A percentile compares a stretch with the other conserved stretches of the same genome.
These are phyloP conservation scores for Troides oblongomaculatus DNA, from an alignment of 2,888 invertebrate species.

Conservation along the genomic window DNA sequence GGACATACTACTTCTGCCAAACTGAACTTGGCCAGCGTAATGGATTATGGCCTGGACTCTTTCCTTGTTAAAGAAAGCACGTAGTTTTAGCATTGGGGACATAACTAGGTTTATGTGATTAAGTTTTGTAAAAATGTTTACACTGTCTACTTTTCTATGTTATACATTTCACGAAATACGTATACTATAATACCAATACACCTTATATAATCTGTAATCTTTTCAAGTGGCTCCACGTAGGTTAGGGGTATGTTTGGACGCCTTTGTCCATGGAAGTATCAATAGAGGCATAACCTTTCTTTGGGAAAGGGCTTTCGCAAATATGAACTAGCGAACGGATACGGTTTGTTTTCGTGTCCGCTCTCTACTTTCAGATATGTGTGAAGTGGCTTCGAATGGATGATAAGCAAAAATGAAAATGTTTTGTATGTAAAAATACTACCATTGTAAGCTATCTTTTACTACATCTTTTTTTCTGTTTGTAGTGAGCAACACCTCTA, in stretches of 20 bases:
- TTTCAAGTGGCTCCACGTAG: slow-evolving; percentile 32
- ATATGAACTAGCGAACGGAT: slow-evolving; percentile 28
- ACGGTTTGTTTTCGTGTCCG: slow-evolving; percentile 30
- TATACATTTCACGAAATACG: neutral
- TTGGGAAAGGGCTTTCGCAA: slow-evolving; percentile 33
- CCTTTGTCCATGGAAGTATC: slow-evolving; percentile 41
- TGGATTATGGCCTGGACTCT: too few relatives aligned
- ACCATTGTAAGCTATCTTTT: too few relatives aligned
- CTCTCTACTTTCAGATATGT: slow-evolving; percentile 5
- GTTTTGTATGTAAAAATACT: neutral
- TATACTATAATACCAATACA: slow-evolving; percentile 31
- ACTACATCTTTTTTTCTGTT: too few relatives aligned
- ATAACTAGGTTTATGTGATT: too few relatives aligned
- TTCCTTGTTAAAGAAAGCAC: too few relatives aligned
- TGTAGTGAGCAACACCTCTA: too few relatives aligned
- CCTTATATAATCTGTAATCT: slow-evolving; percentile 35
- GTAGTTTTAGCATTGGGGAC: too few relatives aligned
- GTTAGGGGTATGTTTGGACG: slow-evolving; percentile 30
- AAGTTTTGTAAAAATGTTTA: neutral
- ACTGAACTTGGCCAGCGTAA: too few relatives aligned
- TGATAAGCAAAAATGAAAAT: slow-evolving; percentile 11
- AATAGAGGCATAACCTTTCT: slow-evolving; percentile 38
- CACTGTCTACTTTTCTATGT: neutral
- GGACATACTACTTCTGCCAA: too few relatives aligned
- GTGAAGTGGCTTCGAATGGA: slow-evolving; percentile 15